Evolutionary conservation across 30 jellyfish, hydroid and myxozoan species (phyloP).

Genomic region (Aurelia sp.): DNA sequence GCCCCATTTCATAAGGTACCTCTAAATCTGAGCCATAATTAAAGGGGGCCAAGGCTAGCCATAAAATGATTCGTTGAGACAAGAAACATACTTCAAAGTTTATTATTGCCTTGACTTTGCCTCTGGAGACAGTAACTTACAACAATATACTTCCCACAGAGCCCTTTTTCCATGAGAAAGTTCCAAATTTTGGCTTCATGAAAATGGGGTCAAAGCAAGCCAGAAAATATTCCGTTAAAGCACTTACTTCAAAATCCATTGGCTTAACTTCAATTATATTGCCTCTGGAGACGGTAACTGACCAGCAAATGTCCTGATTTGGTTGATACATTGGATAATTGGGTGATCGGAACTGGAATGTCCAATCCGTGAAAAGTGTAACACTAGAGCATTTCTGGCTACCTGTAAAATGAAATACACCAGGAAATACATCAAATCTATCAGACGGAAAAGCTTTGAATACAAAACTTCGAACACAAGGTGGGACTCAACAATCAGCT

Average conservation of each 20-base stretch:
- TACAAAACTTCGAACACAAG: background rate
- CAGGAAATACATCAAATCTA: background rate
- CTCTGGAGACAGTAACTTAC: no score
- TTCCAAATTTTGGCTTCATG: no score
- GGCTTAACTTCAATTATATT: constrained; percentile 28
- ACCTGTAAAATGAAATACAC: background rate
- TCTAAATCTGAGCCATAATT: no score
- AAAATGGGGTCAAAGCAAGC: no score
- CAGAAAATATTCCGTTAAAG: background rate
- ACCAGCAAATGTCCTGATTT: constrained; percentile 77
- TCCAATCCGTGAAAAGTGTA: constrained; percentile 56
- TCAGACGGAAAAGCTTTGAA: background rate
- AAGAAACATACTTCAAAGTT: no score
- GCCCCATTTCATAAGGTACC: no score
- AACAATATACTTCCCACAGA: no score
- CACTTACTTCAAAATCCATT: constrained; percentile 75
- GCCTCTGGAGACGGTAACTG: constrained; percentile 74
- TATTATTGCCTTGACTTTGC: no score
- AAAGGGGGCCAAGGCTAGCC: no score
- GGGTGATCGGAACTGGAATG: constrained; percentile 73
- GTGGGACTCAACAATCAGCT: no score
- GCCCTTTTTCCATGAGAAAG: no score
- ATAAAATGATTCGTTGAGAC: no score
- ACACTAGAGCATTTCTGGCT: constrained; percentile 32
- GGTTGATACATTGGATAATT: constrained; percentile 60